Percentiles rank a stretch among this genome's conserved stretches.
These are phyloP conservation scores for Callorhinus ursinus DNA, from an alignment of 2,113 vertebrate genomes.

Conservation along the genomic window DNA sequence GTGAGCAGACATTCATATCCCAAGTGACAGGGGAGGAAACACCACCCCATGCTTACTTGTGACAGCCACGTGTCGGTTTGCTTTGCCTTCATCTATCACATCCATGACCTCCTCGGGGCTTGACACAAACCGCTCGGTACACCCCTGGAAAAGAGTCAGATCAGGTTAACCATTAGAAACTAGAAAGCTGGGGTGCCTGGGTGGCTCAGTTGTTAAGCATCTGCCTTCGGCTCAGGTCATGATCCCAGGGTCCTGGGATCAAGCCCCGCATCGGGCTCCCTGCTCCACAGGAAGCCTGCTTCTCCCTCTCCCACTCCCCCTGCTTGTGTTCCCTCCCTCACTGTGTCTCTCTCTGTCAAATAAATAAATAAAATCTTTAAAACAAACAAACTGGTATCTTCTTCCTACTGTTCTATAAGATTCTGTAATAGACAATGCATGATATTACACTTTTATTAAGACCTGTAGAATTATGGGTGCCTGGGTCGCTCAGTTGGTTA, in stretches of 20 bases:
- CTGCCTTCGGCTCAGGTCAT: too few relatives aligned
- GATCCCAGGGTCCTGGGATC: too few relatives aligned
- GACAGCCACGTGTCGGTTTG: constrained; percentile 96
- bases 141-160: constrained; percentile 87
- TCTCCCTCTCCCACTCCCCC: too few relatives aligned
- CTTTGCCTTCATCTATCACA: constrained; percentile 97
- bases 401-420: not conserved
- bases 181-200: too few relatives aligned
- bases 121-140: constrained; percentile 97
- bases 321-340: too few relatives aligned
- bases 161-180: not conserved
- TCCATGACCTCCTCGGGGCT: constrained; percentile 98
- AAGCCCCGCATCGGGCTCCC: too few relatives aligned
- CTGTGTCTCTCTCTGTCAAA: too few relatives aligned
- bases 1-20: not conserved
- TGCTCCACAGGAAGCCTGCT: too few relatives aligned
- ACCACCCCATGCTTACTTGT: constrained; percentile 89
- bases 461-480: not conserved
- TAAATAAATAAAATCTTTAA: too few relatives aligned
- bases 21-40: not conserved
- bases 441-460: not conserved
- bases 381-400: too few relatives aligned
- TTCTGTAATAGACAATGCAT: not conserved
- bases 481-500: too few relatives aligned
- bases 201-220: too few relatives aligned